Percentiles rank a stretch among this genome's conserved stretches.
Conservation (phyloP, 2,888 invertebrate genomes). For the Brachyptera putata region DNA sequence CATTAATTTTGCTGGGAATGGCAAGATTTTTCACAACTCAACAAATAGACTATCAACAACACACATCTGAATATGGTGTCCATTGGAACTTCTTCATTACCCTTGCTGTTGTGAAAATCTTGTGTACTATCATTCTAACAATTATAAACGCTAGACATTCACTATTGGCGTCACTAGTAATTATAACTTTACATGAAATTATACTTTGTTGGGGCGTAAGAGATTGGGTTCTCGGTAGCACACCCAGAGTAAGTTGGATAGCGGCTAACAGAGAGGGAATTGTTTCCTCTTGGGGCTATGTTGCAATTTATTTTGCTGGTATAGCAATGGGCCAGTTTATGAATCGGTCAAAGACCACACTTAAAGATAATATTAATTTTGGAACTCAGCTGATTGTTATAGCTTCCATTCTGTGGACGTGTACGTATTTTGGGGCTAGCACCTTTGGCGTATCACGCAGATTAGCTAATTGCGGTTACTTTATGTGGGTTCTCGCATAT, state of each 20-base stretch:
- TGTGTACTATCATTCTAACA: constrained; percentile 59
- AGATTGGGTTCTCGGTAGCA: constrained; percentile 63
- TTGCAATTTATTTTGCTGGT: constrained; percentile 75
- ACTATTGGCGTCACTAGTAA: constrained; percentile 52
- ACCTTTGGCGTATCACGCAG: constrained; percentile 67
- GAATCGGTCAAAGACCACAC: constrained; percentile 38
- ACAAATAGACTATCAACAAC: constrained; percentile 75
- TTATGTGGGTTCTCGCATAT: constrained; percentile 67
- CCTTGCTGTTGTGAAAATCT: constrained; percentile 73
- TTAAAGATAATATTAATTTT: constrained; percentile 34
- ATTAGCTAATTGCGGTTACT: constrained; percentile 78
- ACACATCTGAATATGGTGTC: constrained; percentile 89
- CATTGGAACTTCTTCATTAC: constrained; percentile 99
- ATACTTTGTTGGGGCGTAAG: constrained; percentile 59
- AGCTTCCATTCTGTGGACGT: constrained; percentile 45
- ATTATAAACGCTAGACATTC: constrained; percentile 51
- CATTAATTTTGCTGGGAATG: constrained; percentile 58
- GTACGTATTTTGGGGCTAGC: constrained; percentile 48
- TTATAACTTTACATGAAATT: constrained; percentile 62
- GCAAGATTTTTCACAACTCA: constrained; percentile 57
- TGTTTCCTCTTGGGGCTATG: constrained; percentile 77
- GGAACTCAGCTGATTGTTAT: constrained; percentile 34
- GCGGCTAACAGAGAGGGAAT: constrained; percentile 91
- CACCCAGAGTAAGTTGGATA: constrained; percentile 57
- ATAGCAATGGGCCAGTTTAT: constrained; percentile 59